Conservation (phyloP, 2,888 invertebrate species). For the Hypselothyrea guttata region DNA sequence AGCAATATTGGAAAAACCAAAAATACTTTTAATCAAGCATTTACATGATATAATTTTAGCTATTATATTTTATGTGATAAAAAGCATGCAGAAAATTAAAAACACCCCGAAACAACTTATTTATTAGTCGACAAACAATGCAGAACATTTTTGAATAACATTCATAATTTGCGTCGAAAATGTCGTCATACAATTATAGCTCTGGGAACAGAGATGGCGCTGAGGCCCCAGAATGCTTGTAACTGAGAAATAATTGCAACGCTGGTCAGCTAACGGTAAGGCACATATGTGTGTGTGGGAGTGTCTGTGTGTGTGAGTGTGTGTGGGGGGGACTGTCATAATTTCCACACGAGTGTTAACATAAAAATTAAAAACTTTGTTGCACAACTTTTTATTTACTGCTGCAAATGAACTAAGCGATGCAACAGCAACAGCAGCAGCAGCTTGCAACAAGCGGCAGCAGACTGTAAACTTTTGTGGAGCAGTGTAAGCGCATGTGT, state of each 20-base stretch:
- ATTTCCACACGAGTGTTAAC: constrained; percentile 45
- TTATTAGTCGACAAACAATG: too few species aligned
- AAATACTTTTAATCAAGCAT: too few species aligned
- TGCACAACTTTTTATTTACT: constrained; percentile 52
- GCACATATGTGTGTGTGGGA: neutral
- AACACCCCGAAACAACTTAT: too few species aligned
- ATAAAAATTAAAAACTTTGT: constrained; percentile 56
- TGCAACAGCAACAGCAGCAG: constrained; percentile 20
- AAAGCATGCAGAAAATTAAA: too few species aligned
- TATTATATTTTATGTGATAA: too few species aligned
- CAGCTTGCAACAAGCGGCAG: constrained; percentile 28
- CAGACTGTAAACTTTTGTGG: constrained; percentile 35
- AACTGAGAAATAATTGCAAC: constrained; percentile 16
- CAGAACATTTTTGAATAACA: too few species aligned
- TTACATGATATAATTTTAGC: too few species aligned
- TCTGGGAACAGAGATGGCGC: too few species aligned
- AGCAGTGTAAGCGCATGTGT: constrained; percentile 31
- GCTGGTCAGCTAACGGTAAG: too few species aligned
- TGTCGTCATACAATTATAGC: too few species aligned
- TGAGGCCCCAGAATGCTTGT: constrained; percentile 20
- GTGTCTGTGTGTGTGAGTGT: neutral
- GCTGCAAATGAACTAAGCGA: constrained; percentile 45
- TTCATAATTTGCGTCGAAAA: too few species aligned
- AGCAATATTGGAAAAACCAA: too few species aligned
- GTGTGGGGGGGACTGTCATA: constrained; percentile 31